Evolutionary conservation across 2,797 vertebrate species (phyloP).

Genomic region (Sebastes melanostomus): DNA sequence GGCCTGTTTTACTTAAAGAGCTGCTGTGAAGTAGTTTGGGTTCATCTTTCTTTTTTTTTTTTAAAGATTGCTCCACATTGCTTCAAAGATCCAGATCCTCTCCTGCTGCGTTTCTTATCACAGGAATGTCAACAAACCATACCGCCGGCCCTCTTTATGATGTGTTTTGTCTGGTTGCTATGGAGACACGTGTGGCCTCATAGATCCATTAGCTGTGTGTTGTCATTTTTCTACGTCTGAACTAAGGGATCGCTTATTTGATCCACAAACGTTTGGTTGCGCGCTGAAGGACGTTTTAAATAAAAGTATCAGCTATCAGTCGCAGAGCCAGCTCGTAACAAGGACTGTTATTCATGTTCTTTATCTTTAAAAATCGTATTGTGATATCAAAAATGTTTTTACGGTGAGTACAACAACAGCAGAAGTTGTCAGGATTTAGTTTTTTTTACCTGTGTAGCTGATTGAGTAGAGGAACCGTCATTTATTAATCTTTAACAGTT

Average conservation of each 20-base stretch:
- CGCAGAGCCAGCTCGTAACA: background rate
- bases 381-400: background rate
- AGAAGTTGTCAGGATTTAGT: background rate
- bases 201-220: background rate
- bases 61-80: background rate
- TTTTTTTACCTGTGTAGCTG: background rate
- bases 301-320: background rate
- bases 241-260: background rate
- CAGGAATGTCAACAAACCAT: slow-evolving; percentile 35
- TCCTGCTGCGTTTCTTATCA: slow-evolving; percentile 15
- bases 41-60: background rate
- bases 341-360: background rate
- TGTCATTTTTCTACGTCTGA: background rate
- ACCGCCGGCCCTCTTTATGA: slow-evolving; percentile 17
- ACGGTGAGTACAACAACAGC: background rate
- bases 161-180: background rate
- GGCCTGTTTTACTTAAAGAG: slow-evolving; percentile 11
- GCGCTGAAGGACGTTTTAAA: background rate
- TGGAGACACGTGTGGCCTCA: background rate
- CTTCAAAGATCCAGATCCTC: background rate
- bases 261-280: background rate
- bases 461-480: background rate
- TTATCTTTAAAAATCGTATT: background rate
- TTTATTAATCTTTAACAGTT: slow-evolving; percentile 32
- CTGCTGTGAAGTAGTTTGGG: background rate